phyloP scores from a whole-genome alignment of 2,888 invertebrate genomes.

The Luffia ferchaultella region DNA sequence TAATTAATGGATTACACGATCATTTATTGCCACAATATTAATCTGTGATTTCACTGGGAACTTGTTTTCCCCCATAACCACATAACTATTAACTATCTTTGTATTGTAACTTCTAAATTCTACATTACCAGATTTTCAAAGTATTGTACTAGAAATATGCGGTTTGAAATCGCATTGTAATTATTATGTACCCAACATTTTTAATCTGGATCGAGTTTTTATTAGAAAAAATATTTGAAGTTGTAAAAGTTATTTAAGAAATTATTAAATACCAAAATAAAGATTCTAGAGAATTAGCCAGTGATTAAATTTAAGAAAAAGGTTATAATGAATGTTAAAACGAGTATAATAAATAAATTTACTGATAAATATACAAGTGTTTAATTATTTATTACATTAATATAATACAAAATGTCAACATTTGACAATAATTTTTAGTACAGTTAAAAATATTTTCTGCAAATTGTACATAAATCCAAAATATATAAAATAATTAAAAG shows the following conservation, averaged over 20 bases:
- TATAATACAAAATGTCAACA: too few relatives aligned
- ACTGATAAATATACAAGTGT: slow-evolving; percentile 1
- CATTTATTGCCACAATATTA: slow-evolving; percentile 28
- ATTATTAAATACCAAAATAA: slow-evolving; percentile 59
- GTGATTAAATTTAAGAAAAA: slow-evolving; percentile 53
- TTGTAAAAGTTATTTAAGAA: slow-evolving; percentile 52
- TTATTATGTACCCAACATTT: slow-evolving; percentile 19
- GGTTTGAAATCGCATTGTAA: slow-evolving; percentile 11
- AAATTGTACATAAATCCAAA: too few relatives aligned
- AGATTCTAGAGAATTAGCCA: slow-evolving; percentile 59
- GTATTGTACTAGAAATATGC: slow-evolving; percentile 13
- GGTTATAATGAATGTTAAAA: slow-evolving; percentile 38
- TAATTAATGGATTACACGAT: slow-evolving; percentile 23
- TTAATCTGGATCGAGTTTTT: slow-evolving; percentile 47
- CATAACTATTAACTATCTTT: slow-evolving; percentile 18
- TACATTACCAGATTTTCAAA: neutral
- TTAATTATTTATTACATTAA: neutral
- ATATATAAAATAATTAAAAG: neutral
- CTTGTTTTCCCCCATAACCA: slow-evolving; percentile 24
- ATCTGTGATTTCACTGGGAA: slow-evolving; percentile 51
- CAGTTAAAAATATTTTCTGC: too few relatives aligned
- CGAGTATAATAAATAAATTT: slow-evolving; percentile 55
- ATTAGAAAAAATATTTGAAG: slow-evolving; percentile 46
- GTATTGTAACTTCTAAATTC: neutral
- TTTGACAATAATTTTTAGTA: too few relatives aligned